Base-by-base conservation (phyloP, 1,140 invertebrate species). In the Papilio xuthus region DNA sequence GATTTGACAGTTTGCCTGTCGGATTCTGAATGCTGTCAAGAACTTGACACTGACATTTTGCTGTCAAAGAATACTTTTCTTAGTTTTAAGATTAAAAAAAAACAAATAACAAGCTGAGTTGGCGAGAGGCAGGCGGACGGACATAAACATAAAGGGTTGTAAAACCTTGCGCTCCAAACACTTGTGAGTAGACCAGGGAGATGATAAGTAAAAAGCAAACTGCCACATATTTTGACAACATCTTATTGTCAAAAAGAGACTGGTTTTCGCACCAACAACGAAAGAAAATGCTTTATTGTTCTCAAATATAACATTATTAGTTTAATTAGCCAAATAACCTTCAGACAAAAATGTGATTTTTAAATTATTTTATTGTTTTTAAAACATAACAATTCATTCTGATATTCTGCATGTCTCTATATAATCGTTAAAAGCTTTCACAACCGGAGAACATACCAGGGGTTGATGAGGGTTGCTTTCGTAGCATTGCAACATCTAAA, bases 401-500 rank as follows among this genome's bases (percentile, higher is more conserved):
- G 86, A 82, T 37, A 86, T 50, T 79, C 85, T 87, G 78, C 86
- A 90, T 9, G 86, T 85, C 69, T 86, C 75, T 78, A 93, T 90
- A 84, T 87, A 93, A 23, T 89, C 84, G 53, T 80, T 88, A 81
- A 93, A 93, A 75, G 87, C 89, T 85, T 92, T 84, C 18, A 92
- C 91, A 53, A 87, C 70, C 18, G 83, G 41, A 69, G 90, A 90
- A 85, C 92, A 93, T 67, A 87, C 80, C 73, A 93, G 84, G 56
- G 91, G 87, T 80, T 92, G 89, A 77, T 86, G 88, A 69, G 88
- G 82, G 86, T 93, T 92, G 50, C 92, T 91, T 89, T 92, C 88
- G 78, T 93, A 93, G 78, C 92, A 93, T 86, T 89, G 81, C 78
- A 91, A 79, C 42, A 92, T 92, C 92, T 93, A 87, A 50, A 87